phyloP scores from a whole-genome alignment of 2,113 vertebrate species.

The Anas platyrhynchos region DNA sequence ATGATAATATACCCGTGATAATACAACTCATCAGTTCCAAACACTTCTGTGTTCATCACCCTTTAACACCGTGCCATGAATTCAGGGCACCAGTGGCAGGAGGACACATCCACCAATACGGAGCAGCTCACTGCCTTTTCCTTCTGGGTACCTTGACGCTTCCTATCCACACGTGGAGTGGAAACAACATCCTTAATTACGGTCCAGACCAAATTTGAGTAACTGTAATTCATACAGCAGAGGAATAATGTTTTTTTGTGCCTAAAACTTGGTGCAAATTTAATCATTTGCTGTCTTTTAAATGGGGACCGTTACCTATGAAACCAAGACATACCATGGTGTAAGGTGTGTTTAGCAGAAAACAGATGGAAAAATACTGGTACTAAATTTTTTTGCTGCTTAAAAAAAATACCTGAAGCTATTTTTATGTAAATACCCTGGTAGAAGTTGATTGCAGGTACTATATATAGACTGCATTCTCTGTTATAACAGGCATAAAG shows the following conservation, averaged over 20 bases:
- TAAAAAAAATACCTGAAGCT: slow-evolving; percentile 21
- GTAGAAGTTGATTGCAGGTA: not conserved
- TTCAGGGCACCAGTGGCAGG: not conserved
- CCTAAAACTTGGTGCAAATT: not conserved
- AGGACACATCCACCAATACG: not conserved
- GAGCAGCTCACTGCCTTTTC: too few relatives aligned
- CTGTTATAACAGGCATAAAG: not conserved
- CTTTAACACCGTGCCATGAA: not conserved
- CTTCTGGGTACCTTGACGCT: not conserved
- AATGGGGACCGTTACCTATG: not conserved
- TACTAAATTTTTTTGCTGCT: not conserved
- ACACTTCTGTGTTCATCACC: not conserved
- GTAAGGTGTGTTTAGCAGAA: not conserved
- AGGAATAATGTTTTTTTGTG: not conserved
- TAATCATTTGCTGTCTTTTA: not conserved
- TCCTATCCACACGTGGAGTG: not conserved
- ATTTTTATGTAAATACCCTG: not conserved
- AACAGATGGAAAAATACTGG: not conserved
- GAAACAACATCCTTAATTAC: not conserved
- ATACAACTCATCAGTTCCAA: not conserved
- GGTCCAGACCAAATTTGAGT: not conserved
- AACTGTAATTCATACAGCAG: not conserved
- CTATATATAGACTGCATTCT: not conserved
- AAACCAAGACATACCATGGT: not conserved
- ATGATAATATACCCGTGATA: too few relatives aligned